Evolutionary conservation across 1,140 invertebrate species (phyloP).

Genomic region (Dolichoris vasculosae): DNA sequence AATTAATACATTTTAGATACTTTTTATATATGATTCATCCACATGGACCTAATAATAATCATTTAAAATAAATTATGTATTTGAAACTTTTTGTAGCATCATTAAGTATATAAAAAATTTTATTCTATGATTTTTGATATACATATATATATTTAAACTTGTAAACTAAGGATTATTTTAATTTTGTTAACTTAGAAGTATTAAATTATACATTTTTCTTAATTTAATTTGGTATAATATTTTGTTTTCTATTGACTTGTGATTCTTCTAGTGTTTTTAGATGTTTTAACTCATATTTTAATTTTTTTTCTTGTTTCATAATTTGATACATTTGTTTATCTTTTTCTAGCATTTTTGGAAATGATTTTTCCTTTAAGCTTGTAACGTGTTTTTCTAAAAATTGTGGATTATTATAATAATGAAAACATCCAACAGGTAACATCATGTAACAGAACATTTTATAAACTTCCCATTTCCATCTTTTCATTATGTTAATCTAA

Average conservation of each 20-base stretch:
- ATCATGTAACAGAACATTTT: slow-evolving; percentile 90
- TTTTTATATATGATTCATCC: too few species aligned
- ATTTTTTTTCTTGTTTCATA: slow-evolving; percentile 46
- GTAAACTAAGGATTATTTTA: background rate
- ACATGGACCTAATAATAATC: too few species aligned
- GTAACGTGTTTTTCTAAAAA: slow-evolving; percentile 88
- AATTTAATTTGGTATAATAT: background rate
- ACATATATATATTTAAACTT: too few species aligned
- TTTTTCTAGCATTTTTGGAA: background rate
- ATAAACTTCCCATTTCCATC: slow-evolving; percentile 86
- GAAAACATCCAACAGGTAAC: slow-evolving; percentile 89
- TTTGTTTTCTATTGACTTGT: background rate
- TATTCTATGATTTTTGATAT: too few species aligned
- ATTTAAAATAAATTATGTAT: too few species aligned
- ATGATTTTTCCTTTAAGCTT: slow-evolving; percentile 80
- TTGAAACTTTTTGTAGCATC: too few species aligned
- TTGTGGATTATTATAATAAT: slow-evolving; percentile 89
- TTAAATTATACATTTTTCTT: too few species aligned
- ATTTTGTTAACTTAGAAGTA: background rate
- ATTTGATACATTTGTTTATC: background rate
- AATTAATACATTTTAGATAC: too few species aligned
- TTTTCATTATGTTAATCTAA: slow-evolving; percentile 54
- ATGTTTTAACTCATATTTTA: background rate
- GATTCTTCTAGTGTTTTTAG: slow-evolving; percentile 49
- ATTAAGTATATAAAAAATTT: too few species aligned